Percentiles rank a stretch among this genome's conserved stretches.
These are phyloP conservation scores for Rambutsinella grinnellia DNA, from an alignment of 2,888 invertebrate species.

Conservation along the genomic window DNA sequence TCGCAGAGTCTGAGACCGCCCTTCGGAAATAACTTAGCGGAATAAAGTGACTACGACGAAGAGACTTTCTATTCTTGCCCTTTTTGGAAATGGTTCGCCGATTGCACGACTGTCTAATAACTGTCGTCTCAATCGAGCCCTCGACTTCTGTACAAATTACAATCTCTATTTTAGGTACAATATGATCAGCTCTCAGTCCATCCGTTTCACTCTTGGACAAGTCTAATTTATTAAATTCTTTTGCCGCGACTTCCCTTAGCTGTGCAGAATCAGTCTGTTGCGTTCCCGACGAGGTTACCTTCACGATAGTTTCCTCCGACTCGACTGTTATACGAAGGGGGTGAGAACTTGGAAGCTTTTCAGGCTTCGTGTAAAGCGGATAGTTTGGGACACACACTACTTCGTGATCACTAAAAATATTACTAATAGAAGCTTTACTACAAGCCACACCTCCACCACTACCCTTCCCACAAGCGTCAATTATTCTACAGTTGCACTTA, in stretches of 20 bases:
- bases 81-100: background rate
- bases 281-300: background rate
- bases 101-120: conserved; percentile 24
- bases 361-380: too few species aligned
- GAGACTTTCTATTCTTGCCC: background rate
- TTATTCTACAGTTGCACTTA: background rate
- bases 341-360: too few species aligned
- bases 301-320: background rate
- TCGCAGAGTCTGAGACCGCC: conserved; percentile 38
- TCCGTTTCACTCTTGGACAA: conserved; percentile 18
- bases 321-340: too few species aligned
- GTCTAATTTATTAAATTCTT: too few species aligned
- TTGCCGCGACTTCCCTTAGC: background rate
- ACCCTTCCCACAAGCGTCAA: too few species aligned
- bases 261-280: background rate
- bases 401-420: background rate
- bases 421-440: background rate
- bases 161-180: conserved; percentile 50
- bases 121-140: conserved; percentile 45
- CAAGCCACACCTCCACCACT: conserved; percentile 3
- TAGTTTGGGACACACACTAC: too few species aligned
- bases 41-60: background rate
- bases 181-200: background rate
- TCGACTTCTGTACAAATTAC: conserved; percentile 51
- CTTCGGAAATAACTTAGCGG: conserved; percentile 16